Percentiles rank a stretch among this genome's conserved stretches.
Conservation (phyloP, 2,113 vertebrate species). For the Excalfactoria chinensis region DNA sequence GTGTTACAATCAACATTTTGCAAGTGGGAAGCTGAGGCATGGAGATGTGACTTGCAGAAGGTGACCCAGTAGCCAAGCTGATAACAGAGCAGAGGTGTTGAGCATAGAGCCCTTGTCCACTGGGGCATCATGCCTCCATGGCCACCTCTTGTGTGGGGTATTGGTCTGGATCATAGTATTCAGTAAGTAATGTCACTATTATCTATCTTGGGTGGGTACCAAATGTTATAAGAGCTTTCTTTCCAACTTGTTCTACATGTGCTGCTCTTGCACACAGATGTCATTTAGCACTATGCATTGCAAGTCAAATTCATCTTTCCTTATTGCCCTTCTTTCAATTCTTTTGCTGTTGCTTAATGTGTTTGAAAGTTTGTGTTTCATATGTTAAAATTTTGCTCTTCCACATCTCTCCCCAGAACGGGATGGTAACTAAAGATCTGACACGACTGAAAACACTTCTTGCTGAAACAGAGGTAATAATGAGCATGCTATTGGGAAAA, state of each 20-base stretch:
- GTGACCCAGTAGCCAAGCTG: not conserved
- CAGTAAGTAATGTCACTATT: not conserved
- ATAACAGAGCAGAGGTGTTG: not conserved
- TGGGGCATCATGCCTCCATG: too few species aligned
- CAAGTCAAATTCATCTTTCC: not conserved
- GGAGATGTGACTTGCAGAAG: not conserved
- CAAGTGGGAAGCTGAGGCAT: not conserved
- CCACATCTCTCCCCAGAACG: conserved; percentile 82
- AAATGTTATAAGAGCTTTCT: not conserved
- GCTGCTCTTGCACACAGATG: not conserved
- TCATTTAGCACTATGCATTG: not conserved
- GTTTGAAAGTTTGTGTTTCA: not conserved
- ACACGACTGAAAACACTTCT: conserved; percentile 94
- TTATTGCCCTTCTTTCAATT: not conserved
- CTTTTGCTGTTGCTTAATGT: not conserved
- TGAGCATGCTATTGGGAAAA: conserved; percentile 4
- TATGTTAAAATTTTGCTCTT: not conserved
- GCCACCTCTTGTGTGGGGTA: not conserved
- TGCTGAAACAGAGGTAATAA: conserved; percentile 92
- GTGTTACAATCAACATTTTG: not conserved
- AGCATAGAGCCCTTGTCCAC: not conserved
- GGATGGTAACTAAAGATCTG: conserved; percentile 96
- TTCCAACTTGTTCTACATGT: not conserved
- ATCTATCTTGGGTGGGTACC: not conserved
- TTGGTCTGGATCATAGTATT: not conserved